These are phyloP conservation scores for Calidris pugnax DNA, from an alignment of 2,113 vertebrate species.

Conservation along the genomic window DNA sequence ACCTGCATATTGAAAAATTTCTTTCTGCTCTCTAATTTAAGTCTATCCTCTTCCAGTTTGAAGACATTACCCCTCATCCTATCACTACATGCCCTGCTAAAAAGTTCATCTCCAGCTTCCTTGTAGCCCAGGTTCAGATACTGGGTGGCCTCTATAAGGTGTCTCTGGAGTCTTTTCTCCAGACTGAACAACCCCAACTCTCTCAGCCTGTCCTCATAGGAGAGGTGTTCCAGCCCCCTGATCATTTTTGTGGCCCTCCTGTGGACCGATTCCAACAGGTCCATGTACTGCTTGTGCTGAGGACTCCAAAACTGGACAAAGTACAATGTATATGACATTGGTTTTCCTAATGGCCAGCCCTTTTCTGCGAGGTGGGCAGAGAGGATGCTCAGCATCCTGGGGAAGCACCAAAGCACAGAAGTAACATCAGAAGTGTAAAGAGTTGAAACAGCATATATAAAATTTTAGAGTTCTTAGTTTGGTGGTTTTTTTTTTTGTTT, in stretches of 20 bases:
- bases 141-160: background rate
- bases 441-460: background rate
- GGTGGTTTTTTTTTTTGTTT: too few relatives aligned
- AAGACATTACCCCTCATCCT: background rate
- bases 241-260: background rate
- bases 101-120: background rate
- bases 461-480: background rate
- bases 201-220: background rate
- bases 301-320: background rate
- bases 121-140: background rate
- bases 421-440: background rate
- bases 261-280: background rate
- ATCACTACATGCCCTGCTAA: background rate
- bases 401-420: background rate
- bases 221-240: background rate
- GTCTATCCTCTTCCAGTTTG: background rate
- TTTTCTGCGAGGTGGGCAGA: background rate
- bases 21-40: background rate
- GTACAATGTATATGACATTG: background rate
- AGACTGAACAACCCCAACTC: background rate
- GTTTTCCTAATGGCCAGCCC: background rate
- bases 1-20: background rate
- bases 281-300: background rate
- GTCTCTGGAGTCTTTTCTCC: background rate
- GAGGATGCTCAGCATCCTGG: background rate